Percentiles rank a stretch among this genome's conserved stretches.
These are phyloP conservation scores for Ridgeia piscesae DNA, from an alignment of 1,140 invertebrate genomes.

Conservation along the genomic window DNA sequence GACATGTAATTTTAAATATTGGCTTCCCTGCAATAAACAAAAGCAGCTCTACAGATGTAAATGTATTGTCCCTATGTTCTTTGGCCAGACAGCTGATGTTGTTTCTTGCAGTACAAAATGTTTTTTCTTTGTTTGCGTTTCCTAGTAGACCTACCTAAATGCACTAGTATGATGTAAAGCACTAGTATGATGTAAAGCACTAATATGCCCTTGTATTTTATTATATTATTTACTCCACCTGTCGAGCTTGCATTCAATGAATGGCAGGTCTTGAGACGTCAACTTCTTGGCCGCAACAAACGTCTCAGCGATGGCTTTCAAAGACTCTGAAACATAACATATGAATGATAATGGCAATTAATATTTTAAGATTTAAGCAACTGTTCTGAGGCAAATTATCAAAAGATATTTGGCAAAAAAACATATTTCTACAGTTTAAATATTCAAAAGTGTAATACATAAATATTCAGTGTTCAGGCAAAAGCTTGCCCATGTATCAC, in stretches of 20 bases:
- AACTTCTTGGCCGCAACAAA: slow-evolving; percentile 70
- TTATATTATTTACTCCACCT: slow-evolving; percentile 34
- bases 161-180: neutral
- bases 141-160: neutral
- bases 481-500: too few species aligned
- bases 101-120: too few species aligned
- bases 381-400: neutral
- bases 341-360: too few species aligned
- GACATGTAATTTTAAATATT: too few species aligned
- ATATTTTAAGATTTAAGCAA: neutral
- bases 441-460: too few species aligned
- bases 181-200: neutral
- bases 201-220: too few species aligned
- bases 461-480: too few species aligned
- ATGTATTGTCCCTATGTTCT: too few species aligned
- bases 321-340: slow-evolving; percentile 69
- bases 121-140: neutral
- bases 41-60: too few species aligned
- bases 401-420: neutral
- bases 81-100: too few species aligned
- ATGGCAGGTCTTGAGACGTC: slow-evolving; percentile 37
- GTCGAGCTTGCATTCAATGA: slow-evolving; percentile 48
- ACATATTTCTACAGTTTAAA: neutral
- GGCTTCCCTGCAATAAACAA: neutral
- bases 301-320: slow-evolving; percentile 83